phyloP scores from a whole-genome alignment of 2,797 vertebrate genomes.

The Pangasius larnaudii region DNA sequence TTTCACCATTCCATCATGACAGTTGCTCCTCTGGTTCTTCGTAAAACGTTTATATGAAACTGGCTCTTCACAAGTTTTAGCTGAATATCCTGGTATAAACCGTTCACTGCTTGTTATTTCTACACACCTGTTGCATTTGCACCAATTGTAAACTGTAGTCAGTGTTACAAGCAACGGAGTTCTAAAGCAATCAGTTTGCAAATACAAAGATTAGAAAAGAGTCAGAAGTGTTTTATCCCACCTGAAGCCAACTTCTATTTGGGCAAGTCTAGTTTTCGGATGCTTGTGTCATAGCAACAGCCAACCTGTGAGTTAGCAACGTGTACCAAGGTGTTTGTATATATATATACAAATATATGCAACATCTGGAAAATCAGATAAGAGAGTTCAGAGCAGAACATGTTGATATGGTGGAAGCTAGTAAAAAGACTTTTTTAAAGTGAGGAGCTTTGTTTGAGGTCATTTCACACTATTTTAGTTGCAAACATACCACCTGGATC shows the following conservation, averaged over 20 bases:
- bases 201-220: neutral
- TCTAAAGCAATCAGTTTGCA: neutral
- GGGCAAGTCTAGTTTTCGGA: conserved; percentile 2
- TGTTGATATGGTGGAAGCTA: conserved; percentile 23
- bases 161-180: neutral
- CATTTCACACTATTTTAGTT: conserved; percentile 21
- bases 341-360: too few species aligned
- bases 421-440: neutral
- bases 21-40: neutral
- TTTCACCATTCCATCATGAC: neutral
- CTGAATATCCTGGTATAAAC: neutral
- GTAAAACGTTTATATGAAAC: neutral
- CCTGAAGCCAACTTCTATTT: neutral
- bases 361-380: conserved; percentile 18
- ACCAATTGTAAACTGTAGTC: neutral
- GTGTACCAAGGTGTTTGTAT: neutral
- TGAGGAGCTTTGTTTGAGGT: neutral
- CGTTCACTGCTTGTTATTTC: neutral
- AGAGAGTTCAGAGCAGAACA: conserved; percentile 3
- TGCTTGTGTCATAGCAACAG: conserved; percentile 36
- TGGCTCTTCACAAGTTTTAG: neutral
- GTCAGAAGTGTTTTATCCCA: neutral
- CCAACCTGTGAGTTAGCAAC: neutral
- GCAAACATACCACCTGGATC: conserved; percentile 22
- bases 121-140: neutral